Conservation (phyloP, 1,140 invertebrate species). For the Cydia splendana region DNA sequence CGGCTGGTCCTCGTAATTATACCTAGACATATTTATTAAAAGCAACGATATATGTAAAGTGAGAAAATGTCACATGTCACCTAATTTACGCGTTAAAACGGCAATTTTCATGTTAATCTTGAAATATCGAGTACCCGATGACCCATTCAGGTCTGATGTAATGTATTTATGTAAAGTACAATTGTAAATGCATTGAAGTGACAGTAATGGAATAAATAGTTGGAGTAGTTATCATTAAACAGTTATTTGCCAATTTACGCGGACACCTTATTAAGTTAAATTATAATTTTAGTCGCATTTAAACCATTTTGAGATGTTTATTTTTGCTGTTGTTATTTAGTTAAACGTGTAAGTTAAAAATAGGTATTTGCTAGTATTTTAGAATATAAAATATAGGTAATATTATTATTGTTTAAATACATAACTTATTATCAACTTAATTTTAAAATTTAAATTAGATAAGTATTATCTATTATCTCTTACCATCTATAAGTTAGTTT, state of each 20-base stretch:
- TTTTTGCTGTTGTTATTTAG: not conserved
- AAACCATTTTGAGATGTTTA: not conserved
- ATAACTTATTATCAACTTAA: no score
- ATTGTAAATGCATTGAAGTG: not conserved
- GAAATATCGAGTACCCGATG: not conserved
- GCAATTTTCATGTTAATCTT: conserved; percentile 33
- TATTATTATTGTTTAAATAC: no score
- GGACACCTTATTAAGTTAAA: conserved; percentile 2
- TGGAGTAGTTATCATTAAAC: not conserved
- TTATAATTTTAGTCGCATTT: not conserved
- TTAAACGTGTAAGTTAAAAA: no score
- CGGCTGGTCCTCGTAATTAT: not conserved
- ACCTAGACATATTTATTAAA: conserved; percentile 15
- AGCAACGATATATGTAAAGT: conserved; percentile 16
- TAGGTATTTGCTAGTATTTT: no score
- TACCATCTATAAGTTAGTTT: no score
- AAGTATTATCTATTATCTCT: no score
- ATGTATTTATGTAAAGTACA: conserved; percentile 16
- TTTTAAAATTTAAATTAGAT: no score
- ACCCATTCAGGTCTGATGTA: conserved; percentile 18
- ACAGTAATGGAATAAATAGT: not conserved
- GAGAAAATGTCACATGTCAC: conserved; percentile 3
- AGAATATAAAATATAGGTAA: no score
- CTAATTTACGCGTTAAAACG: conserved; percentile 17
- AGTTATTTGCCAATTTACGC: not conserved